Percentiles rank a stretch among this genome's conserved stretches.
phyloP scores from a whole-genome alignment of 2,113 vertebrate genomes.

The Callithrix jacchus region DNA sequence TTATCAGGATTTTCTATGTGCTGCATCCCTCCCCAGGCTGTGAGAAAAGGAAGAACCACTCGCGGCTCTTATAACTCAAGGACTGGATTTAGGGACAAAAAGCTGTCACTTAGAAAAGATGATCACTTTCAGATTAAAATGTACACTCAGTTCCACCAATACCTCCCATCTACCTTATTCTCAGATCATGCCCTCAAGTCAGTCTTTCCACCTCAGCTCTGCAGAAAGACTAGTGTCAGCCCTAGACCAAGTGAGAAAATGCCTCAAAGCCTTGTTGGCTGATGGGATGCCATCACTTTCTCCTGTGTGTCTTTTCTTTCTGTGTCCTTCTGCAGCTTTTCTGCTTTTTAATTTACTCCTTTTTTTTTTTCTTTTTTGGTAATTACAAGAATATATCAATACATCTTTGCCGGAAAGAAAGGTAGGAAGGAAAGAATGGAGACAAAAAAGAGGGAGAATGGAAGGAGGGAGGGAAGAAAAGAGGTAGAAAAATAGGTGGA shows the following conservation, averaged over 20 bases:
- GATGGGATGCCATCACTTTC: background rate
- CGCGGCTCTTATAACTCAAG: background rate
- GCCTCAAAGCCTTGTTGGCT: background rate
- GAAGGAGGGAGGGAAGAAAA: background rate
- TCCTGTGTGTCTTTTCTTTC: background rate
- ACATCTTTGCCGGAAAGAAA: background rate
- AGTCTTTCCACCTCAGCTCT: background rate
- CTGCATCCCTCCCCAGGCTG: background rate
- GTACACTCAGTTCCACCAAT: background rate
- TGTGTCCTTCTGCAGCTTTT: background rate
- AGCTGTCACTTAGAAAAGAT: background rate
- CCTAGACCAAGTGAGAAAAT: background rate
- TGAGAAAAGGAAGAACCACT: background rate
- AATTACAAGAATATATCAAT: background rate
- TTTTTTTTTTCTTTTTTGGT: background rate
- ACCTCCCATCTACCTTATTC: background rate
- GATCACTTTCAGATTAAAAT: background rate
- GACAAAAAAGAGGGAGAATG: background rate
- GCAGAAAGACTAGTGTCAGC: background rate
- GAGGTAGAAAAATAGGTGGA: too few species aligned
- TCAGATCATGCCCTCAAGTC: background rate
- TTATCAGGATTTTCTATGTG: background rate
- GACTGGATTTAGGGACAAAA: background rate
- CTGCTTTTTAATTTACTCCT: background rate
- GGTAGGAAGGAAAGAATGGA: background rate